phyloP scores from a whole-genome alignment of 1,140 invertebrate genomes.

The Lerema accius region DNA sequence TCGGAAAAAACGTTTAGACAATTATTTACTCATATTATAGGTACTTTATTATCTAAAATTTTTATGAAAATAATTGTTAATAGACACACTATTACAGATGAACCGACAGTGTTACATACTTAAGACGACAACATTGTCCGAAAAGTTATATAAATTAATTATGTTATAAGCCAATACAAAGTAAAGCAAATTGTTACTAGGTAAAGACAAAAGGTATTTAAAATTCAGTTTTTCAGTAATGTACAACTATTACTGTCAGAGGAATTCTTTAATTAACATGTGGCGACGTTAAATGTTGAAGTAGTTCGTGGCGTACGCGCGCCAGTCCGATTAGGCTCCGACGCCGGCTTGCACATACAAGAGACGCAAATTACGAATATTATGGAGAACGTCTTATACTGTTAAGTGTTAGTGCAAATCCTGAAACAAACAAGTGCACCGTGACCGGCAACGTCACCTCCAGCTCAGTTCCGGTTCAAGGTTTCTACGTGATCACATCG shows the following conservation, averaged over 20 bases:
- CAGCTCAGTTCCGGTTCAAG: constrained; percentile 55
- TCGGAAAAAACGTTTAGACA: no score
- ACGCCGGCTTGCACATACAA: constrained; percentile 48
- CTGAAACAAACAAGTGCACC: constrained; percentile 41
- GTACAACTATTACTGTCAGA: constrained; percentile 41
- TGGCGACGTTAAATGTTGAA: constrained; percentile 43
- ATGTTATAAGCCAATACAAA: no score
- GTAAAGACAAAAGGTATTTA: no score
- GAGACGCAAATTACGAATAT: constrained; percentile 30
- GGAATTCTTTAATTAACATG: constrained; percentile 69
- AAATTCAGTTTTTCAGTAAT: background rate
- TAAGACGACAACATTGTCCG: no score
- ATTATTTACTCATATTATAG: no score
- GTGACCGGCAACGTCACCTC: constrained; percentile 37
- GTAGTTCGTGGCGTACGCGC: constrained; percentile 45
- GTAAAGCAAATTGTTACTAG: no score
- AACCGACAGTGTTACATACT: no score
- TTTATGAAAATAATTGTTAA: no score
- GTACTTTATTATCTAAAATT: no score
- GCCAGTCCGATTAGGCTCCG: constrained; percentile 53
- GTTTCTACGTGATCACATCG: constrained; percentile 61
- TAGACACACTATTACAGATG: no score
- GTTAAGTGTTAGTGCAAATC: constrained; percentile 58
- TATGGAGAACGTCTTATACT: constrained; percentile 36
- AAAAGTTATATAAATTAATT: no score